A percentile compares a stretch with the other conserved stretches of the same genome.
Evolutionary conservation across 1,140 invertebrate species (phyloP).

Genomic region (Bombus confusus): DNA sequence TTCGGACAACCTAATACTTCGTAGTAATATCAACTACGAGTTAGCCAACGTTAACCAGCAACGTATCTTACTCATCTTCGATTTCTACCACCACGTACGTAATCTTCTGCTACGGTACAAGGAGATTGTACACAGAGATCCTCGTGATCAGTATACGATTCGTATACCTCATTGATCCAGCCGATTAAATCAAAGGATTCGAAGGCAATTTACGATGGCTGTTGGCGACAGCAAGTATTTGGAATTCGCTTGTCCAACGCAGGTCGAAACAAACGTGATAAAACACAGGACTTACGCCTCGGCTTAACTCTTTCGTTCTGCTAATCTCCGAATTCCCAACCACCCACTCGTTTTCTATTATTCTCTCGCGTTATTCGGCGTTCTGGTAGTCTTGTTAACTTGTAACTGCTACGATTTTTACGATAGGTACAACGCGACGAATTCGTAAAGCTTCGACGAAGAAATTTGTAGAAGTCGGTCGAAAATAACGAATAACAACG

Average conservation of each 20-base stretch:
- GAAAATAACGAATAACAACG: not conserved
- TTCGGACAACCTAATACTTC: too few species aligned
- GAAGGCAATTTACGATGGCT: not conserved
- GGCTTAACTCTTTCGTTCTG: not conserved
- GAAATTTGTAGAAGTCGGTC: not conserved
- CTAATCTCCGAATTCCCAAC: not conserved
- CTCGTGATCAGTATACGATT: not conserved
- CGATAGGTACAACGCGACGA: not conserved
- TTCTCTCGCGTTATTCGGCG: not conserved
- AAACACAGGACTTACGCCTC: not conserved
- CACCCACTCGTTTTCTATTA: slow-evolving; percentile 4
- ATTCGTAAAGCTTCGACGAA: not conserved
- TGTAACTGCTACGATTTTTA: not conserved
- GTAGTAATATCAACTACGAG: too few species aligned
- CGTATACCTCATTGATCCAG: not conserved
- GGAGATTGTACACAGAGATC: not conserved
- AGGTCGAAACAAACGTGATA: not conserved
- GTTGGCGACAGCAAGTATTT: not conserved
- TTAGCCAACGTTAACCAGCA: not conserved
- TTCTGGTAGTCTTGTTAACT: too few species aligned
- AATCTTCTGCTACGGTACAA: not conserved
- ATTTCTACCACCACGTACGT: not conserved
- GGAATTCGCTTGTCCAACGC: not conserved
- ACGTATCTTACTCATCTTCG: not conserved
- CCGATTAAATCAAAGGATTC: not conserved